Percentiles rank a stretch among this genome's conserved stretches.
phyloP scores from a whole-genome alignment of 2,113 vertebrate species.

The Empidonax traillii region DNA sequence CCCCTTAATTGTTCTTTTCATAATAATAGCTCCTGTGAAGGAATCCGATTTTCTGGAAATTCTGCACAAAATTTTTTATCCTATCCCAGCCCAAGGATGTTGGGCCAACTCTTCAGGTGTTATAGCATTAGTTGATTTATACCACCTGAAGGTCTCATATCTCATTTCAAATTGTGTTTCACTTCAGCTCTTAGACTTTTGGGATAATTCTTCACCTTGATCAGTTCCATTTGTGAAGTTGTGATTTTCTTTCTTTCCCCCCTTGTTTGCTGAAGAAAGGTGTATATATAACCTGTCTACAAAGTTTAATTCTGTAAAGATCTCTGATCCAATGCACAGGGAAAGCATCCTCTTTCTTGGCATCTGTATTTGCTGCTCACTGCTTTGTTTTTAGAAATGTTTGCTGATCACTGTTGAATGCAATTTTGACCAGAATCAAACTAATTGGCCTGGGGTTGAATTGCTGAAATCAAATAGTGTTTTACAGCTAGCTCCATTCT shows the following conservation, averaged over 20 bases:
- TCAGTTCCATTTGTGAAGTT: neutral
- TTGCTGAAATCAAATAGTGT: neutral
- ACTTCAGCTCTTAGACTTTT: neutral
- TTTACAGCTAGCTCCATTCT: neutral
- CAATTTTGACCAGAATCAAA: neutral
- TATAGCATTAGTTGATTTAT: neutral
- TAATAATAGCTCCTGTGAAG: neutral
- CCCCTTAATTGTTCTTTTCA: neutral
- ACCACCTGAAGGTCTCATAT: neutral
- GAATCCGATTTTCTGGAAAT: neutral
- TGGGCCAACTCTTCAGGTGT: neutral
- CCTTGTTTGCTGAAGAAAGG: neutral
- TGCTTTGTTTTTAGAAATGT: neutral
- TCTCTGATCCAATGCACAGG: neutral
- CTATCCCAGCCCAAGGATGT: neutral
- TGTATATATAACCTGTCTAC: neutral
- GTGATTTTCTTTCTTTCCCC: neutral
- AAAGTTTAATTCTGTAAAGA: neutral
- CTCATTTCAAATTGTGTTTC: slow-evolving; percentile 1
- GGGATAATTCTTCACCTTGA: neutral
- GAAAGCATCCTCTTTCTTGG: neutral
- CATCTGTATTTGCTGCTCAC: neutral
- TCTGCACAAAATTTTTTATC: neutral
- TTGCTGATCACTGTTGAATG: neutral
- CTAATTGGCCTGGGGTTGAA: neutral